phyloP scores from a whole-genome alignment of 2,797 vertebrate genomes.

The Apogon talboti region DNA sequence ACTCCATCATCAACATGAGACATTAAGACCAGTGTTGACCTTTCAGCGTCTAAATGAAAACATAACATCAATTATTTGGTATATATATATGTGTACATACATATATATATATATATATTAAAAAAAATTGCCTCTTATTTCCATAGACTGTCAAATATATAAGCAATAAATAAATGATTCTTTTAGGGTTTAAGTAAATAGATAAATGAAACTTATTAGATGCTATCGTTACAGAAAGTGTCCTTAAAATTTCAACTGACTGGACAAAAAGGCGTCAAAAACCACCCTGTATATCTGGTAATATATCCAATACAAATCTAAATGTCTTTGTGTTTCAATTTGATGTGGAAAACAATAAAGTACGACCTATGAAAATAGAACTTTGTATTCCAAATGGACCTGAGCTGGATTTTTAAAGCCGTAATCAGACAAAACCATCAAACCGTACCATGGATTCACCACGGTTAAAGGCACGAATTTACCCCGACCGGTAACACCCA shows the following conservation, averaged over 20 bases:
- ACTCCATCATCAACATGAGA: conserved; percentile 24
- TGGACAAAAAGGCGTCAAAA: conserved; percentile 49
- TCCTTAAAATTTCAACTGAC: conserved; percentile 31
- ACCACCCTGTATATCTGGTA: conserved; percentile 49
- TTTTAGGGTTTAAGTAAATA: conserved; percentile 38
- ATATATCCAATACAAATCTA: conserved; percentile 70
- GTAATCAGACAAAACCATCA: conserved; percentile 71
- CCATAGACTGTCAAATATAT: conserved; percentile 30
- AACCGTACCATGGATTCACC: conserved; percentile 53
- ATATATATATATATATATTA: too few species aligned
- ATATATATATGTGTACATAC: too few species aligned
- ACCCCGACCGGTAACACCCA: conserved; percentile 15
- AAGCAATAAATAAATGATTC: conserved; percentile 59
- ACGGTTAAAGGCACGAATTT: conserved; percentile 73
- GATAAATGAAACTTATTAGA: conserved; percentile 29
- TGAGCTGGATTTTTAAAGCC: conserved; percentile 83
- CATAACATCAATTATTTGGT: conserved; percentile 31
- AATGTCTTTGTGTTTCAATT: conserved; percentile 46
- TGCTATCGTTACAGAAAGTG: conserved; percentile 32
- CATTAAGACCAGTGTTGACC: conserved; percentile 39
- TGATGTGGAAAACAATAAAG: conserved; percentile 64
- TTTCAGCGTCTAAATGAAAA: conserved; percentile 48
- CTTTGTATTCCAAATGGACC: conserved; percentile 75
- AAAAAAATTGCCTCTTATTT: conserved; percentile 16
- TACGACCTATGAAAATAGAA: conserved; percentile 77